phyloP scores from a whole-genome alignment of 2,113 vertebrate species.

The Podiceps cristatus region DNA sequence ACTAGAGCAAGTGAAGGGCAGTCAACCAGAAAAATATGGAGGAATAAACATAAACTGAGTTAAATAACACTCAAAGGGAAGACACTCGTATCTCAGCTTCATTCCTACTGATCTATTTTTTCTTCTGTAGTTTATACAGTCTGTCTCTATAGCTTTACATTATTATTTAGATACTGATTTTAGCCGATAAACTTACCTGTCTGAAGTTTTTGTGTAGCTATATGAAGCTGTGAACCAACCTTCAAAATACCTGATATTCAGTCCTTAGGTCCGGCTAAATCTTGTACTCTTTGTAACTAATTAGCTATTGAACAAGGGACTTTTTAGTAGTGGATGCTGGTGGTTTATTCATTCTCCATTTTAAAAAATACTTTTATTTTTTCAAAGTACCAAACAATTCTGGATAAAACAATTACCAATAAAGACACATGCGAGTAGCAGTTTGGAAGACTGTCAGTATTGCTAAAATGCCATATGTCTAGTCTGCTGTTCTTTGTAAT shows the following conservation, averaged over 20 bases:
- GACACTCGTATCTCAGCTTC: neutral
- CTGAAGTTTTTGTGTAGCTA: neutral
- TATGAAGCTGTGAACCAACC: neutral
- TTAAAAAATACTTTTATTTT: neutral
- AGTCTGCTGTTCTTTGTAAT: neutral
- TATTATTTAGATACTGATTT: neutral
- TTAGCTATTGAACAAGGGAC: rapidly evolving
- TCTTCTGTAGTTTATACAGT: neutral
- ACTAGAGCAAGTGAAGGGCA: too few species aligned
- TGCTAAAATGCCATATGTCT: neutral
- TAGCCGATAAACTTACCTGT: rapidly evolving
- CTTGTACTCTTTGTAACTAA: neutral
- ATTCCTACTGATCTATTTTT: neutral
- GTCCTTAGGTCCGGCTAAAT: neutral
- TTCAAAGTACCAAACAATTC: neutral
- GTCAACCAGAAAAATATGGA: neutral
- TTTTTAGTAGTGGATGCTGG: neutral
- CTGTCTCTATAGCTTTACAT: neutral
- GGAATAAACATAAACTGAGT: neutral
- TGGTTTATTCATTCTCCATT: neutral
- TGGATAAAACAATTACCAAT: neutral
- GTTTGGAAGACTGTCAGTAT: neutral
- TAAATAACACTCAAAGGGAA: neutral
- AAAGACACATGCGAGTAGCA: neutral
- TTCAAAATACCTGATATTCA: neutral